Evolutionary conservation across 2,888 invertebrate species (phyloP).

Genomic region (Zele albiditarsus): DNA sequence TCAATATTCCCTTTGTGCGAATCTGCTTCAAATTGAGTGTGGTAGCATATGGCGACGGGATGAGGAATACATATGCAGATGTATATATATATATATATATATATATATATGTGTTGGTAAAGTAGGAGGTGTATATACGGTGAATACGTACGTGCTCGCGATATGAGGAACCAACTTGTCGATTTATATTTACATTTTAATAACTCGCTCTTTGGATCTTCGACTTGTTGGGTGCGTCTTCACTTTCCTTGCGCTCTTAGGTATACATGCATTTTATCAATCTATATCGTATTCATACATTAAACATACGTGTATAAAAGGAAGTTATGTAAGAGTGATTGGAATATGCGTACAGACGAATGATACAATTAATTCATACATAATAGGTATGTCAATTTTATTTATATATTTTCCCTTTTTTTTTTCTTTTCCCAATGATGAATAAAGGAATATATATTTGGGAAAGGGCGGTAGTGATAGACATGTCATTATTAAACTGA

Average conservation of each 20-base stretch:
- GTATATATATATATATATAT: background rate
- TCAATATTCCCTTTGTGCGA: background rate
- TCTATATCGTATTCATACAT: slow-evolving; percentile 6
- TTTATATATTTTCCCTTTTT: too few species aligned
- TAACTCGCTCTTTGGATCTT: slow-evolving; percentile 54
- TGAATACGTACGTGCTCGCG: background rate
- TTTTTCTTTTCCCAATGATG: background rate
- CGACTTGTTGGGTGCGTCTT: slow-evolving; percentile 12
- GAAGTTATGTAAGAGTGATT: slow-evolving; percentile 5
- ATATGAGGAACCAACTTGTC: slow-evolving; percentile 49
- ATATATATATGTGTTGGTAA: background rate
- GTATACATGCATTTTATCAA: slow-evolving; percentile 7
- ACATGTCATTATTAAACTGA: slow-evolving; percentile 37
- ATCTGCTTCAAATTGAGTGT: background rate
- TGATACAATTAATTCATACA: background rate
- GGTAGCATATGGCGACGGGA: background rate
- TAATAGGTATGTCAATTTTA: background rate
- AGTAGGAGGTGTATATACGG: background rate
- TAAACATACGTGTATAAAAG: slow-evolving; percentile 4
- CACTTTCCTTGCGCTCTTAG: slow-evolving; percentile 8
- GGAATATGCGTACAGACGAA: slow-evolving; percentile 18
- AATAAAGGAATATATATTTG: slow-evolving; percentile 14
- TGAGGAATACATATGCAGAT: background rate
- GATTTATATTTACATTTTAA: slow-evolving; percentile 64
- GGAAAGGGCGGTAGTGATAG: slow-evolving; percentile 18